Conservation (phyloP, 2,797 vertebrate genomes). For the Lithobates sylvaticus region DNA sequence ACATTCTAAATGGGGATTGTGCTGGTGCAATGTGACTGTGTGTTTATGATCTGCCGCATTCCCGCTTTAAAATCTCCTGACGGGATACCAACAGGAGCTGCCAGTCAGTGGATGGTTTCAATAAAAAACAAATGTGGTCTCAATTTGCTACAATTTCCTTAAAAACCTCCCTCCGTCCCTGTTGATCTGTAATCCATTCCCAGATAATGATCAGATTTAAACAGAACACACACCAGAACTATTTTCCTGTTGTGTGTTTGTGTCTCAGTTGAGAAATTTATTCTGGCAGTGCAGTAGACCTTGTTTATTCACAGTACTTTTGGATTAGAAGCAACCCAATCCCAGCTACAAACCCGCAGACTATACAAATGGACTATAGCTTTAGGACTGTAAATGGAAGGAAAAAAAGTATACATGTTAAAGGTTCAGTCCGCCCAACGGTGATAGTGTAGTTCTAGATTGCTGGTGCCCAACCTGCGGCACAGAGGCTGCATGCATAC, state of each 20-base stretch:
- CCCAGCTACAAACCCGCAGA: too few relatives aligned
- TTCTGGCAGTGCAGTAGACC: neutral
- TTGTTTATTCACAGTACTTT: neutral
- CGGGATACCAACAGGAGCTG: neutral
- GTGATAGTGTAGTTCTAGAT: too few relatives aligned
- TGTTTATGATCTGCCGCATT: neutral
- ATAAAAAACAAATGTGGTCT: neutral
- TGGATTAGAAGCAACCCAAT: neutral
- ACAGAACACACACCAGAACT: too few relatives aligned
- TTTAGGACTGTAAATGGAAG: too few relatives aligned
- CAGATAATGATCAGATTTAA: neutral
- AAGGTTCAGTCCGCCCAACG: too few relatives aligned
- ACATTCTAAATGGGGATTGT: neutral
- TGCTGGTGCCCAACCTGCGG: too few relatives aligned
- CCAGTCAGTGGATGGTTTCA: neutral
- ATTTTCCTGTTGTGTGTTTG: too few relatives aligned
- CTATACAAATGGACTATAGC: too few relatives aligned
- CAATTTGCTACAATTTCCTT: conserved; percentile 14
- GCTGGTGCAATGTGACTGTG: neutral
- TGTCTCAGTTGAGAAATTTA: neutral
- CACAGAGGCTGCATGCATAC: too few relatives aligned
- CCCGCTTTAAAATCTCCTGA: neutral
- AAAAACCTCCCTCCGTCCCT: neutral
- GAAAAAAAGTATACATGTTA: too few relatives aligned
- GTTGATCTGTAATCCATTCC: neutral